Conservation (phyloP, 2,113 vertebrate species). For the Scartelaos histophorus region DNA sequence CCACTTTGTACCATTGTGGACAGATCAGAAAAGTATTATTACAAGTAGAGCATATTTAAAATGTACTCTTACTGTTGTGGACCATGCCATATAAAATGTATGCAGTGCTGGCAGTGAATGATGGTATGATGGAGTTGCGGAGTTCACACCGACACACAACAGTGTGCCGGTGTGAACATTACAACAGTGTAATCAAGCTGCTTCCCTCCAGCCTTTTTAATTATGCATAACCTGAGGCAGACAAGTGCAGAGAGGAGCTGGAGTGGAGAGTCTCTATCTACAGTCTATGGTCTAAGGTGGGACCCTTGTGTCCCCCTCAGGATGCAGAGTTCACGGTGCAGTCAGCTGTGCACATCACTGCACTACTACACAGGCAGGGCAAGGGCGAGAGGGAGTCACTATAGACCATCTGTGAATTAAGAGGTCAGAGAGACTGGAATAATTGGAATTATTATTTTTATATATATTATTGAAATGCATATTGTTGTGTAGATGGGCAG, state of each 20-base stretch:
- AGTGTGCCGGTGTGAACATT: background rate
- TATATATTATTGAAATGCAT: too few relatives aligned
- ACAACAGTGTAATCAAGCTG: slow-evolving; percentile 8
- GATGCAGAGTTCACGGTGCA: slow-evolving; percentile 55
- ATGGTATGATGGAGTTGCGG: background rate
- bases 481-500: too few relatives aligned
- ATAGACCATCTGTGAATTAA: slow-evolving; percentile 25
- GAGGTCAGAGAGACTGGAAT: slow-evolving; percentile 3
- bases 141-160: too few relatives aligned
- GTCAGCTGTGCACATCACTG: slow-evolving; percentile 51
- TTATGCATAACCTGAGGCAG: background rate
- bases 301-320: slow-evolving; percentile 25
- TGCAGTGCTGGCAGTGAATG: background rate
- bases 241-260: slow-evolving; percentile 9
- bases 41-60: background rate
- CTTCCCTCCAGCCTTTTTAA: background rate
- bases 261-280: background rate
- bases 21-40: too few relatives aligned
- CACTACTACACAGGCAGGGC: slow-evolving; percentile 17
- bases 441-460: too few relatives aligned
- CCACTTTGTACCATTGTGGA: too few relatives aligned
- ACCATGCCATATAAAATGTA: too few relatives aligned
- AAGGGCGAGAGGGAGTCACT: slow-evolving; percentile 29
- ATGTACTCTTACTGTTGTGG: background rate
- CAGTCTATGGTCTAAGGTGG: slow-evolving; percentile 14